Evolutionary conservation across 2,797 vertebrate species (phyloP), one percentile per base, ranked within the genome.

Genomic region (Austrolebias charrua): DNA sequence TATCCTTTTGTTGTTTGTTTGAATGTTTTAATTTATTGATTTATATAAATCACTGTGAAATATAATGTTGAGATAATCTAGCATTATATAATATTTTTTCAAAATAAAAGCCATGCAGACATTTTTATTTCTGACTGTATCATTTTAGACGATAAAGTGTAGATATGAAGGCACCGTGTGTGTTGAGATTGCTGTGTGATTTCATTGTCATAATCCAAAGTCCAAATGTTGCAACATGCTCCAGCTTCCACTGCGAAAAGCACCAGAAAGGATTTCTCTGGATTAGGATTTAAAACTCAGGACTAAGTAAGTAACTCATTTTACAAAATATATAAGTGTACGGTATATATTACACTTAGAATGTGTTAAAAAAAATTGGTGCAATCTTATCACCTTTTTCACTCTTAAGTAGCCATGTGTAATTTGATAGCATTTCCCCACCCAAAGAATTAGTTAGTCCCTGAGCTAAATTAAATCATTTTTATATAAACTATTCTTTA

Each of bases 141-240:
- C 66, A 62, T 29, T 44, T 55, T 31, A 63, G n/a, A 66, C 63
- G 52, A 71, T 76, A 46, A 55, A 11, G 24, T 15, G 15, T 4
- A 31, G 3, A 63, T 62, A 53, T 48, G 63, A 62, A 66, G 55
- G 43, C 10, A 5, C 31, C 46, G 31, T 13, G 4, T 47, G 59
- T 42, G 33, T 63, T 63, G 52, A 67, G 57, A 48, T 35, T 14
- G 11, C 43, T 69, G 58, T 3, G 43, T 56, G 64, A 52, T 81
- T 75, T 77, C 35, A 86, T 54, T 88, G 81, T 83, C 87, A 79
- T 73, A 61, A 83, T 83, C 77, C 89, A 91, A 93, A 92, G 91
- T 93, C 87, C 90, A 79, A 59, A 11, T 83, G 70, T 87, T 83
- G 76, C 84, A 88, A 89, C 53, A 58, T 78, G 66, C 29, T 62